phyloP scores from a whole-genome alignment of 2,797 vertebrate genomes.

The Acanthis flammea region DNA sequence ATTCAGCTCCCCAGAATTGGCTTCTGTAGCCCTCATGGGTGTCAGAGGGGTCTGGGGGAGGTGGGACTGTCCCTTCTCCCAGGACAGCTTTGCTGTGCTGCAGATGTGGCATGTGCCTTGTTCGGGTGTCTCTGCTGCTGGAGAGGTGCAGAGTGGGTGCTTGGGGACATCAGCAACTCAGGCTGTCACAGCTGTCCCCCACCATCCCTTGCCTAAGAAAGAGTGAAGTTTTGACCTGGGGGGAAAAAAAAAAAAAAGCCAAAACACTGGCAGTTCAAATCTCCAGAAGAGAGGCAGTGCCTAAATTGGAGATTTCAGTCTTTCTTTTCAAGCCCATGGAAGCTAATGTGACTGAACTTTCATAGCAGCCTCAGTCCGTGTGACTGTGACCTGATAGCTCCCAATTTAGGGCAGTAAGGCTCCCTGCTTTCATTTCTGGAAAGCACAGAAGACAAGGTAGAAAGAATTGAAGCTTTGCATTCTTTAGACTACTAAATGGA shows the following conservation, averaged over 20 bases:
- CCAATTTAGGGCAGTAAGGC: background rate
- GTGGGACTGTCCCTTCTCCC: background rate
- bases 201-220: background rate
- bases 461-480: background rate
- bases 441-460: background rate
- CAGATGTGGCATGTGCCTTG: background rate
- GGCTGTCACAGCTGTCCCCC: background rate
- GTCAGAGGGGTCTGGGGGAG: background rate
- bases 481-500: background rate
- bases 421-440: background rate
- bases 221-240: background rate
- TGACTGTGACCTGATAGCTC: background rate
- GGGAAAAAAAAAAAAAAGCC: background rate
- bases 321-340: background rate
- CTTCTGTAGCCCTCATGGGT: accelerated
- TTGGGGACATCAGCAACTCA: background rate
- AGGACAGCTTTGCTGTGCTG: background rate
- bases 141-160: background rate
- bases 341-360: background rate
- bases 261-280: background rate
- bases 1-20: background rate
- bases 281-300: background rate
- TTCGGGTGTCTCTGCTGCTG: background rate
- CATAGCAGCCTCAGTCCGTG: background rate
- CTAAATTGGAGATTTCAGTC: background rate